Base-by-base conservation (phyloP, 1,140 invertebrate species). In the Reticulitermes speratus region DNA sequence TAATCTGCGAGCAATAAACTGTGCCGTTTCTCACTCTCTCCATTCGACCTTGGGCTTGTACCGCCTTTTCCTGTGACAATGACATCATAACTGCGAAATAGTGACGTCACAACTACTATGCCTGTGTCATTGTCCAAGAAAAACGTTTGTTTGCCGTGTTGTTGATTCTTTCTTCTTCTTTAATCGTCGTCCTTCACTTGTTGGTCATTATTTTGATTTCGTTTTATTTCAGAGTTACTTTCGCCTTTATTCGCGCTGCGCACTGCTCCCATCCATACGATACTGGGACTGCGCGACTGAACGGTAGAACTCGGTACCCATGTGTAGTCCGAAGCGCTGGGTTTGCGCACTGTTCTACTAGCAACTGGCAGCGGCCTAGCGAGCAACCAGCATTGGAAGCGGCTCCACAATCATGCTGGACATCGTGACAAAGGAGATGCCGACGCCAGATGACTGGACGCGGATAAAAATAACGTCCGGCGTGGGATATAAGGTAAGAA, bases 261-360 rank as follows among this genome's bases (percentile, higher is more conserved):
- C 65, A 25, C 65, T n/a, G n/a, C 65, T 75, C 59, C 1, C 21
- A 25, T 48, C 45, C 9, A 48, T 48, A 55, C 52, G 52, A 55
- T 75, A 75, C 65, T 75, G 65, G 65, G 65, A 75, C 65, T 75
- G 65, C 65, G 65, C 65, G 65, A n/a, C 9, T 14, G 65, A 75
- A 25, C 65, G 65, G 65, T 75, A 1, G 65, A 75, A 75, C 25
- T 75, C 65, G 65, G 65, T 75, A 75, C 65, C 25, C 65, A 75
- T 75, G 65, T 75, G 65, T 75, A 75, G 65, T 75, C 65, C 25
- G 65, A 75, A 12, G 65, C n/a, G n/a, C 65, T 75, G 65, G 65
- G 65, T 75, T 75, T 75, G 65, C 65, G 65, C 65, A 75, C 25
- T 75, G 65, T 75, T 75, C 11, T 25, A 25, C 65, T 14, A 75